Evolutionary conservation across 2,113 vertebrate species (phyloP).

Genomic region (Notechis scutatus): DNA sequence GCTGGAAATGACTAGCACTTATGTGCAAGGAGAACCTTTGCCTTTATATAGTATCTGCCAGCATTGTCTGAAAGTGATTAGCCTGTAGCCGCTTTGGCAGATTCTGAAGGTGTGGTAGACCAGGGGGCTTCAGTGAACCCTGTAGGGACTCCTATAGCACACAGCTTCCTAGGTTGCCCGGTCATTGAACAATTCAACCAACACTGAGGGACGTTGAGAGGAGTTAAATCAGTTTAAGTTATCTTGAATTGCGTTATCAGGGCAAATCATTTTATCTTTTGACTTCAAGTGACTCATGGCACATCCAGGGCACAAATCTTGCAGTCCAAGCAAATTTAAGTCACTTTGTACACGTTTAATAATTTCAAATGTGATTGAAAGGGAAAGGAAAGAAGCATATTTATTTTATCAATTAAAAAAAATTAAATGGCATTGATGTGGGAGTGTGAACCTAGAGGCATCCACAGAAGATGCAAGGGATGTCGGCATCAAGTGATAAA

Average conservation of each 20-base stretch:
- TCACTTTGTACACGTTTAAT: neutral
- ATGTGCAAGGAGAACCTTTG: too few relatives aligned
- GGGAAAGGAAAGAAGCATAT: neutral
- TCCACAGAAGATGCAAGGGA: neutral
- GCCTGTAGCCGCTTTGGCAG: neutral
- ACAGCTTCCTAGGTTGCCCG: neutral
- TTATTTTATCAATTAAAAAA: neutral
- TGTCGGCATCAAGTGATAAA: neutral
- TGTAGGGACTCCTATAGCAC: neutral
- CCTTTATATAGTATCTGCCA: neutral
- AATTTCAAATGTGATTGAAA: neutral
- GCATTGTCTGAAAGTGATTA: neutral
- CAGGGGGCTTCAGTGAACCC: neutral
- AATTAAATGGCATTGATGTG: neutral
- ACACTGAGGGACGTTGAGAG: neutral
- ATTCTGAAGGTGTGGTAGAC: neutral
- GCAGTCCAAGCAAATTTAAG: neutral
- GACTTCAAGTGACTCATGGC: neutral
- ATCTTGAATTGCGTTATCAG: neutral
- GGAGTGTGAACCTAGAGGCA: neutral
- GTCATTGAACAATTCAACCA: neutral
- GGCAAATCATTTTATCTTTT: neutral
- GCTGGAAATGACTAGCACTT: too few relatives aligned
- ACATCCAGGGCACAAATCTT: neutral
- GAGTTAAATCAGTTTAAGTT: neutral